Percentiles rank a stretch among this genome's conserved stretches.
phyloP scores from a whole-genome alignment of 1,140 invertebrate species.

The Theocolax elegans region DNA sequence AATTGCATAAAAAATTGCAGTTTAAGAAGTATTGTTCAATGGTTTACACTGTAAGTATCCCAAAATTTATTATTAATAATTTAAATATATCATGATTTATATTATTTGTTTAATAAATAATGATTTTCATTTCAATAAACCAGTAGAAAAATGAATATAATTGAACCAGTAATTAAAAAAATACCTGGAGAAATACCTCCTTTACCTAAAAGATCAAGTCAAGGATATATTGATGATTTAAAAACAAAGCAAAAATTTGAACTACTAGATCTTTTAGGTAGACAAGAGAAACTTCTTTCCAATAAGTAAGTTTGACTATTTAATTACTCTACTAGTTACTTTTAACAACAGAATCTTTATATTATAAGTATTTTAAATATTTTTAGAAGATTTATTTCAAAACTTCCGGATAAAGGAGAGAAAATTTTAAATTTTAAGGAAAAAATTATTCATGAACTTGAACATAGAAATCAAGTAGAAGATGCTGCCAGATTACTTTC shows the following conservation, averaged over 20 bases:
- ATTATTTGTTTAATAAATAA: too few species aligned
- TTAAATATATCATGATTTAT: background rate
- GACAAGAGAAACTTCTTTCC: constrained; percentile 66
- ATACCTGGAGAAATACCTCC: constrained; percentile 56
- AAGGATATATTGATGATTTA: constrained; percentile 65
- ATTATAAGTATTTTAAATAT: constrained; percentile 16
- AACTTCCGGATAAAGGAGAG: constrained; percentile 76
- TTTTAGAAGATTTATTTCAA: constrained; percentile 63
- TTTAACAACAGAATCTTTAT: too few species aligned
- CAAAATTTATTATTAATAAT: background rate
- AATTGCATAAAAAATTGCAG: too few species aligned
- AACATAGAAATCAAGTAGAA: constrained; percentile 70
- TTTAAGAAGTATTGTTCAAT: too few species aligned
- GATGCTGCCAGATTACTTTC: constrained; percentile 71
- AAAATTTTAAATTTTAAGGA: constrained; percentile 71
- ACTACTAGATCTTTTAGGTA: constrained; percentile 65
- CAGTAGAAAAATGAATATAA: constrained; percentile 36
- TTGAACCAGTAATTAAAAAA: constrained; percentile 48
- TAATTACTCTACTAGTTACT: background rate
- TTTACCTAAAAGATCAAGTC: constrained; percentile 53
- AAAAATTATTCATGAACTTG: constrained; percentile 70
- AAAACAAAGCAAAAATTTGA: constrained; percentile 61
- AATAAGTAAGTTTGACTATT: constrained; percentile 63
- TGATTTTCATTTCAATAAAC: too few species aligned
- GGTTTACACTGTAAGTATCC: too few species aligned